Conservation (phyloP, 1,140 invertebrate species). For the Bacillus rossius region DNA sequence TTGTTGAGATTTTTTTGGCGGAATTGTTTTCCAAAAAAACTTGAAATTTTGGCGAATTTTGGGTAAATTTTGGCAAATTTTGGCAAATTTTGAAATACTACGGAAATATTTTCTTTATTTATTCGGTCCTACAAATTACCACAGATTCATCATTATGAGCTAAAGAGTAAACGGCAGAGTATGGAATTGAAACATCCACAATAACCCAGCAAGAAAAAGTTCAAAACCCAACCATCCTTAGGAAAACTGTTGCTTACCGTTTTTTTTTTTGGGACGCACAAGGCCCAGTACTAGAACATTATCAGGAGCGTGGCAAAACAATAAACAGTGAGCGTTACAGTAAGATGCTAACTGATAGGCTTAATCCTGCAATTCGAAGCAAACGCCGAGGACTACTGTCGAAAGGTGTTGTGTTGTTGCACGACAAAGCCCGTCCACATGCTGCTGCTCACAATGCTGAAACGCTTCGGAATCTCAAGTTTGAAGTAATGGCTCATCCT, state of each 20-base stretch:
- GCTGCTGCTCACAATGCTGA: background rate
- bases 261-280: background rate
- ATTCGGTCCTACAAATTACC: no score
- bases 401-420: background rate
- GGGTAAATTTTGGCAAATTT: no score
- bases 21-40: no score
- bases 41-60: no score
- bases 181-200: background rate
- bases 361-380: background rate
- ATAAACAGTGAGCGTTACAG: background rate
- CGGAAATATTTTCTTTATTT: no score
- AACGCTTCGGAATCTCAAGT: constrained; percentile 13
- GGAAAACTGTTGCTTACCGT: background rate
- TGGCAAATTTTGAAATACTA: no score
- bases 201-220: background rate
- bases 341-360: background rate
- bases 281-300: background rate
- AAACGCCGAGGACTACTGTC: background rate
- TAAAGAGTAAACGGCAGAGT: background rate
- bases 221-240: no score
- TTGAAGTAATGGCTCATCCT: no score
- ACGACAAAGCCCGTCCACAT: background rate
- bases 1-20: no score
- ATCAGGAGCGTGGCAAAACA: background rate
- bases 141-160: no score